phyloP scores from a whole-genome alignment of 2,113 vertebrate genomes.

The Lates calcarifer region DNA sequence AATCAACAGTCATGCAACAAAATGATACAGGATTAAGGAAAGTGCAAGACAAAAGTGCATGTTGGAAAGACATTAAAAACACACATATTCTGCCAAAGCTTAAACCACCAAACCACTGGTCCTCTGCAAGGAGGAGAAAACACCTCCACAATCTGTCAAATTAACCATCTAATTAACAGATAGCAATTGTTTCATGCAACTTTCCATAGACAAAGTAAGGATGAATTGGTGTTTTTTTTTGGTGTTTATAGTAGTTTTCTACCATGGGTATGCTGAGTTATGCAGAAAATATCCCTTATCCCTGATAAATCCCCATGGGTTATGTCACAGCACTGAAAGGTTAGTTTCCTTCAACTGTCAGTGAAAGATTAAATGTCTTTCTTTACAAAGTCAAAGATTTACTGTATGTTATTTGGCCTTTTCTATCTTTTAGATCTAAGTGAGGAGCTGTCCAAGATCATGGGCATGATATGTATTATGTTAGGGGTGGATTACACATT shows the following conservation, averaged over 20 bases:
- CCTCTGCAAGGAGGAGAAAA: not conserved
- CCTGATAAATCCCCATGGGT: not conserved
- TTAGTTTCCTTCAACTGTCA: not conserved
- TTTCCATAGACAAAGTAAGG: not conserved
- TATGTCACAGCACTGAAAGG: not conserved
- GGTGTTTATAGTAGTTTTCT: not conserved
- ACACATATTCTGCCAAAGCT: not conserved
- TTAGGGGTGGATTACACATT: not conserved
- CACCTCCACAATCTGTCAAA: not conserved
- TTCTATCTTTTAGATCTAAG: constrained; percentile 1
- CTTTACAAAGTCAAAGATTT: not conserved
- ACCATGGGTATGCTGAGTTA: not conserved
- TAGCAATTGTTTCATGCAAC: not conserved
- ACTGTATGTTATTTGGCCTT: not conserved
- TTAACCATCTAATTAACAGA: not conserved
- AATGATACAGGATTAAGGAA: constrained; percentile 20
- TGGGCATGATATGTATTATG: not conserved
- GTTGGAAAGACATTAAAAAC: not conserved
- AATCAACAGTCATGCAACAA: constrained; percentile 15
- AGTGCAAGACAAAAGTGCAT: not conserved
- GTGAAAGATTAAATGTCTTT: not conserved
- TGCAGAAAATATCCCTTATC: not conserved
- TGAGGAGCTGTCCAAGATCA: not conserved
- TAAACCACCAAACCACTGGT: not conserved
- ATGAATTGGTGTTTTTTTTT: not conserved